Evolutionary conservation across 1,140 invertebrate genomes (phyloP).

Genomic region (Meloidogyne chitwoodi): DNA sequence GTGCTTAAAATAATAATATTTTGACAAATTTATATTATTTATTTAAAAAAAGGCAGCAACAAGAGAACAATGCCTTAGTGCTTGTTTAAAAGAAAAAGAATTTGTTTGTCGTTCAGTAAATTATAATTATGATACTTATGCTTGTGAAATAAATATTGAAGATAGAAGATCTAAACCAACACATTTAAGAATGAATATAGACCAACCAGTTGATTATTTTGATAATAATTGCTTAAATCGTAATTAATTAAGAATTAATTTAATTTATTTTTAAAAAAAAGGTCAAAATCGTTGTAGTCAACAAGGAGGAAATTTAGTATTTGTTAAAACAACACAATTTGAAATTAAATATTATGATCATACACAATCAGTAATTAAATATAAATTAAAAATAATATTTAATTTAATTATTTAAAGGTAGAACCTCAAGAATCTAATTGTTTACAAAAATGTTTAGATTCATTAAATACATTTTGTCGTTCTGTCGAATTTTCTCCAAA

Average conservation of each 20-base stretch:
- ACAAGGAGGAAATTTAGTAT: constrained; percentile 56
- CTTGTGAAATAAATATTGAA: constrained; percentile 58
- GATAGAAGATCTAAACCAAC: constrained; percentile 58
- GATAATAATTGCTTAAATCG: constrained; percentile 59
- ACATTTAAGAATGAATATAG: constrained; percentile 50
- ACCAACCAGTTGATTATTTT: constrained; percentile 56
- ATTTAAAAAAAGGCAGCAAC: constrained; percentile 42
- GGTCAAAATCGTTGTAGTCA: constrained; percentile 57
- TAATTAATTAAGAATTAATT: constrained; percentile 22
- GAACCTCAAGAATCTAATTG: constrained; percentile 60
- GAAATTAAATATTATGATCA: constrained; percentile 60
- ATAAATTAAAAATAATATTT: neutral
- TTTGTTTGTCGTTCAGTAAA: constrained; percentile 60
- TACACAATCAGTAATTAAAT: constrained; percentile 38
- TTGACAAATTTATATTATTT: no score
- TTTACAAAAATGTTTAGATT: constrained; percentile 59
- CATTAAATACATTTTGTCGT: constrained; percentile 58
- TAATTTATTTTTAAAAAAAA: neutral
- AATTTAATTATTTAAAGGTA: constrained; percentile 25
- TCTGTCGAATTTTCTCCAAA: constrained; percentile 57
- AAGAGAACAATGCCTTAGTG: constrained; percentile 56
- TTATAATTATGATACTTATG: constrained; percentile 60
- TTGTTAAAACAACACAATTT: constrained; percentile 59
- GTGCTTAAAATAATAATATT: no score
- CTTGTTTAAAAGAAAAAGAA: constrained; percentile 57